phyloP scores from a whole-genome alignment of 2,113 vertebrate genomes.

The Ancistrus triradiatus region DNA sequence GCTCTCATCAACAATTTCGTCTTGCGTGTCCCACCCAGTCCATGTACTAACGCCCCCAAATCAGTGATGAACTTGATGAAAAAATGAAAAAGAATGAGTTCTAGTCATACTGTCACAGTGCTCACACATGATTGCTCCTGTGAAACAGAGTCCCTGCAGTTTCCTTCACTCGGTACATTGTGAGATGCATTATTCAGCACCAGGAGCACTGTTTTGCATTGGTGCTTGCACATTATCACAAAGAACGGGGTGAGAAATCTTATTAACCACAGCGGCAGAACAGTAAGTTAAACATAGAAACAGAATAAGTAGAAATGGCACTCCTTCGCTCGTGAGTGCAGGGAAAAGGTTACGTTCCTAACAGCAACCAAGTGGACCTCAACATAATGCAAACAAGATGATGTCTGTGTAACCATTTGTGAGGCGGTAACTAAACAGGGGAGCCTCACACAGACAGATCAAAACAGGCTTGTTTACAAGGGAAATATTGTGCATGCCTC shows the following conservation, averaged over 20 bases:
- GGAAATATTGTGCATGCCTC: neutral
- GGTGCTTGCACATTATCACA: neutral
- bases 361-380: neutral
- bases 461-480: neutral
- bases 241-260: constrained; percentile 44
- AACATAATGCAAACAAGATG: no score
- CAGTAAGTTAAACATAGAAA: constrained; percentile 12
- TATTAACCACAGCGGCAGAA: constrained; percentile 41
- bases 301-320: neutral
- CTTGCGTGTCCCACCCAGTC: no score
- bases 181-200: constrained; percentile 54
- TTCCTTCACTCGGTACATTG: constrained; percentile 34
- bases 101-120: no score
- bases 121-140: no score
- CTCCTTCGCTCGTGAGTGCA: neutral
- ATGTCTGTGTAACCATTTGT: no score
- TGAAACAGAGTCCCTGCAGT: no score
- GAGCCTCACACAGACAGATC: neutral
- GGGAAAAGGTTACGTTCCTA: neutral
- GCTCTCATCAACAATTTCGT: no score
- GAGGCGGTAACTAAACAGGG: no score
- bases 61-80: no score
- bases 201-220: neutral
- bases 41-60: no score
- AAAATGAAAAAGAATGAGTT: no score